Base-by-base conservation (phyloP, 64 coral and sea anemone genomes). In the Hydrozoanthus tunicans region DNA sequence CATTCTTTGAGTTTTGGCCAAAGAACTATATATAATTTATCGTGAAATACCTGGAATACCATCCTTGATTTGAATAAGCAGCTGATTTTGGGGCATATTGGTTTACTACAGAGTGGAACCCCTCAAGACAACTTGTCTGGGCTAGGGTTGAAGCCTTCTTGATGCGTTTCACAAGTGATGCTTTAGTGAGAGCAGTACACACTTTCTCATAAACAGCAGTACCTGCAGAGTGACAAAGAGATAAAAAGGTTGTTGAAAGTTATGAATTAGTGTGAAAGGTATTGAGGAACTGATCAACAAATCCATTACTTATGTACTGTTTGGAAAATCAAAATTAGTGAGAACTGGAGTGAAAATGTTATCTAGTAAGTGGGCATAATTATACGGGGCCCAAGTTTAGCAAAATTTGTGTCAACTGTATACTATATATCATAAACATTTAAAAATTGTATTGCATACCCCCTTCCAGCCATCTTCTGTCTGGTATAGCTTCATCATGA, bases 401-500 rank as follows among this genome's bases (percentile, higher is more conserved):
- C 53, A 52, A 10, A 76, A 51, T 11, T 53, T 51, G 4, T 76
- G 43, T 76, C 3, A 3, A 73, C 3, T 26, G 24, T 73, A 73
- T 73, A 76, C 13, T 76, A 9, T 52, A 51, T 26, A 4, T 11
- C 26, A 79, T 52, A 76, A 76, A 51, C 43, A 52, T 51, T 51
- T 75, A 51, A 53, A 75, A 2, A 75, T 51, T 75, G 26, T 75
- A 12, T 75, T 75, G 32, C 9, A 75, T 75, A 75, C 72, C 72
- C 72, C 52, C 72, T 75, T 75, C 72, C 32, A 75, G 72, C 72
- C 72, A 75, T 75, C 27, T 75, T 75, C 72, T 75, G 72, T 75
- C 72, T 75, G 72, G 27, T 75, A 75, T 75, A 12, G 7, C 26
- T 75, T 75, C 72, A 3, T 1, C 72, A 75, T 75, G 72, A 75